A percentile compares a stretch with the other conserved stretches of the same genome.
Evolutionary conservation across 2,113 vertebrate species (phyloP).

Genomic region (Cyprinodon variegatus): DNA sequence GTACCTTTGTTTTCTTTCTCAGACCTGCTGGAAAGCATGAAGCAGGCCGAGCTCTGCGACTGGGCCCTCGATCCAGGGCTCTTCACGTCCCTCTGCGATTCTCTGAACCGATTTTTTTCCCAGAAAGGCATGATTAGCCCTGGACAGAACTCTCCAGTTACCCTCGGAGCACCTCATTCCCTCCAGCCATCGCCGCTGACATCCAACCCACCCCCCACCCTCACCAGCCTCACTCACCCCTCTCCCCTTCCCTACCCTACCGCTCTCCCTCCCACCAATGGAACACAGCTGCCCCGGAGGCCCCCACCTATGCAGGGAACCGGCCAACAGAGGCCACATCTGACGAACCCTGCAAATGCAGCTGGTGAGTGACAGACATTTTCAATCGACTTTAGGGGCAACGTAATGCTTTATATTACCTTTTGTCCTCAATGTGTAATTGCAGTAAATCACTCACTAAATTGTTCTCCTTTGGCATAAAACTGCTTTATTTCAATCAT

Average conservation of each 20-base stretch:
- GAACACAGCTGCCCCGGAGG: conserved; percentile 63
- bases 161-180: conserved; percentile 44
- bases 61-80: conserved; percentile 79
- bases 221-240: conserved; percentile 76
- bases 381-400: not conserved
- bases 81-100: conserved; percentile 83
- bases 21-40: conserved; percentile 83
- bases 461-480: not conserved
- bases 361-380: conserved; percentile 54
- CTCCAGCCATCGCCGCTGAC: conserved; percentile 28
- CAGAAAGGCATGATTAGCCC: conserved; percentile 79
- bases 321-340: conserved; percentile 56
- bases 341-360: conserved; percentile 57
- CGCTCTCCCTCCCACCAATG: conserved; percentile 36
- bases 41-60: conserved; percentile 81
- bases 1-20: not conserved
- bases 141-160: conserved; percentile 60
- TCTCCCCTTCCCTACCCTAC: conserved; percentile 72
- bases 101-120: conserved; percentile 83
- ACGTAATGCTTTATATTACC: not conserved
- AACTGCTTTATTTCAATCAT: too few relatives aligned
- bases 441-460: not conserved
- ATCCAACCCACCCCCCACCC: conserved; percentile 53
- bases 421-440: not conserved
- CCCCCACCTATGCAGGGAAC: conserved; percentile 58